Conservation (phyloP, 2,888 invertebrate species). For the Drosophila histrio region DNA sequence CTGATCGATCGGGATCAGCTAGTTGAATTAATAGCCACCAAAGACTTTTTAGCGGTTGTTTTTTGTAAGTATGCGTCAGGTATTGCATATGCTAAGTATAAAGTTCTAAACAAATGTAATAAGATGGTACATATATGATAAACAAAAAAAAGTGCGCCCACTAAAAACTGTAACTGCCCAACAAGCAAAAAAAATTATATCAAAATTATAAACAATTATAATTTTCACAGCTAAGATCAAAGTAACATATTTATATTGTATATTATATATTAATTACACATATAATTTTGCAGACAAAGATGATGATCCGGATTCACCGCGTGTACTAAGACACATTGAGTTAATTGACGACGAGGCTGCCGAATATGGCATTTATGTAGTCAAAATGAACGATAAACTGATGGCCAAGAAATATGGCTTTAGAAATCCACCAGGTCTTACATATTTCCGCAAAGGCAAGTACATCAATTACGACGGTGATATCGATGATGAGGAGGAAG, state of each 20-base stretch:
- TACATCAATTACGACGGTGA: constrained; percentile 96
- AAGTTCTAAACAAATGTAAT: constrained; percentile 18
- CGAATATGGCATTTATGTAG: constrained; percentile 95
- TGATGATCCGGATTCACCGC: constrained; percentile 91
- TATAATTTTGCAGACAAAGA: constrained; percentile 87
- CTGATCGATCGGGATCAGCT: constrained; percentile 93
- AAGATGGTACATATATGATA: neutral
- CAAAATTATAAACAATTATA: constrained; percentile 8
- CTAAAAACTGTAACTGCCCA: constrained; percentile 82
- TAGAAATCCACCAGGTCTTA: constrained; percentile 94
- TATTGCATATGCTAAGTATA: constrained; percentile 45
- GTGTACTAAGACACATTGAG: constrained; percentile 93
- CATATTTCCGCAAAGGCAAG: constrained; percentile 95
- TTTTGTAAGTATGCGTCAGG: constrained; percentile 91
- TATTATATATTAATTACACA: neutral
- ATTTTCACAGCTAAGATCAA: neutral
- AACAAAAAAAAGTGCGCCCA: constrained; percentile 72
- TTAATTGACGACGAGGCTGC: constrained; percentile 95
- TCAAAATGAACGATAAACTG: constrained; percentile 93
- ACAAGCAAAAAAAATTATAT: constrained; percentile 24
- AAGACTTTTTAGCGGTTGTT: constrained; percentile 95
- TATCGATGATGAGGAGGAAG: constrained; percentile 94
- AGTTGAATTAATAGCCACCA: constrained; percentile 93
- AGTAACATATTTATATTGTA: neutral
- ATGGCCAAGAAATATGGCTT: constrained; percentile 98